Evolutionary conservation across 2,888 invertebrate genomes (phyloP).

Genomic region (Exephanes ischioxanthus): DNA sequence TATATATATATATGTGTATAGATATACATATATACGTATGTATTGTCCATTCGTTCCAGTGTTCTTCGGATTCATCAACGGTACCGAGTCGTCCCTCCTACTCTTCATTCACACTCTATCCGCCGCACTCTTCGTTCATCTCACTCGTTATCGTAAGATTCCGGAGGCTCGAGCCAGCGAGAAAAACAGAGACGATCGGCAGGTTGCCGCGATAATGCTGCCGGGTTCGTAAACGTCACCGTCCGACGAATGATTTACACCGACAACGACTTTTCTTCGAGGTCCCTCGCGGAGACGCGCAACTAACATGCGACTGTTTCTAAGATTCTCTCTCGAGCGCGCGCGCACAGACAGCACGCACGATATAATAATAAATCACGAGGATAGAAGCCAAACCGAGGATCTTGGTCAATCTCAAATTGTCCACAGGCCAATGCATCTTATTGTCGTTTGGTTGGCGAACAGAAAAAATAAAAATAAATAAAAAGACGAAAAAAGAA

Average conservation of each 20-base stretch:
- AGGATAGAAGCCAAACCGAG: not conserved
- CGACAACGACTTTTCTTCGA: constrained; percentile 48
- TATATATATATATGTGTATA: not conserved
- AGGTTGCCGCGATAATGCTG: constrained; percentile 55
- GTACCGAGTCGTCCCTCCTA: constrained; percentile 47
- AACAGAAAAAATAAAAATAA: not conserved
- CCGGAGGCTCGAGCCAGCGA: constrained; percentile 13
- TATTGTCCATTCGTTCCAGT: constrained; percentile 64
- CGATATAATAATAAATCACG: constrained; percentile 37
- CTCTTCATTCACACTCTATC: constrained; percentile 18
- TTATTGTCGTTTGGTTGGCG: not conserved
- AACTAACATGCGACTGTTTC: constrained; percentile 25
- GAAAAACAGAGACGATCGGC: constrained; percentile 44
- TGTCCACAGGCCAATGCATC: not conserved
- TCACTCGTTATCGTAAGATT: constrained; percentile 5
- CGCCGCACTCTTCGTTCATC: constrained; percentile 25
- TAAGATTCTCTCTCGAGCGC: constrained; percentile 23
- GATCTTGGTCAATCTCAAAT: constrained; percentile 23
- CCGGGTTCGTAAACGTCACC: constrained; percentile 68
- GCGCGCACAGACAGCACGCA: not conserved
- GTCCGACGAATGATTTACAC: constrained; percentile 63
- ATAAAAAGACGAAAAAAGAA: not conserved
- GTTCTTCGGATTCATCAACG: constrained; percentile 67
- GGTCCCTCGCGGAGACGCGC: constrained; percentile 15
- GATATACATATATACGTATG: not conserved